Conservation (phyloP, 2,888 invertebrate genomes). For the Apomyelois bistriatella region DNA sequence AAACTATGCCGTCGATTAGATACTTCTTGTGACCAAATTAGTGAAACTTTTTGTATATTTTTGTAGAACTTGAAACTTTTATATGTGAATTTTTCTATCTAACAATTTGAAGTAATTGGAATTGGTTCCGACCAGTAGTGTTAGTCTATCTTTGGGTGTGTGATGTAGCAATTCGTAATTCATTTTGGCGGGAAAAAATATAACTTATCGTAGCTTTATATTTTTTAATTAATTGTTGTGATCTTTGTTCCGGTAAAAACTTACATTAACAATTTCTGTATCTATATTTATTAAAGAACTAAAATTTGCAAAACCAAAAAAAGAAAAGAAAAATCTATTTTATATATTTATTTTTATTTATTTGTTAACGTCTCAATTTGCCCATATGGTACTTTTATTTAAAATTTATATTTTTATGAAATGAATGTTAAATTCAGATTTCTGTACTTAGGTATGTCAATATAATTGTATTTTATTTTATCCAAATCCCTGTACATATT, state of each 20-base stretch:
- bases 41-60: slow-evolving; percentile 50
- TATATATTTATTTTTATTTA: no score
- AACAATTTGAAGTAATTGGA: slow-evolving; percentile 23
- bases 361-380: not conserved
- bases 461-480: not conserved
- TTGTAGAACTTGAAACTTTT: slow-evolving; percentile 43
- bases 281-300: no score
- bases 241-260: no score
- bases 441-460: no score
- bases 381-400: no score
- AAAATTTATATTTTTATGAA: no score
- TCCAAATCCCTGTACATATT: not conserved
- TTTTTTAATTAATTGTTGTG: no score
- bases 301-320: no score
- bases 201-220: no score
- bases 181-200: no score
- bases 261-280: no score
- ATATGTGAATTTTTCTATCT: slow-evolving; percentile 39
- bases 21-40: slow-evolving; percentile 36
- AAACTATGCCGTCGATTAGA: slow-evolving; percentile 11
- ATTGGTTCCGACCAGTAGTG: slow-evolving; percentile 39
- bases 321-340: no score
- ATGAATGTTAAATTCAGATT: not conserved
- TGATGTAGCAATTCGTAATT: not conserved
- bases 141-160: slow-evolving; percentile 21